Conservation (phyloP, 2,888 invertebrate genomes). For the Microctonus brassicae region DNA sequence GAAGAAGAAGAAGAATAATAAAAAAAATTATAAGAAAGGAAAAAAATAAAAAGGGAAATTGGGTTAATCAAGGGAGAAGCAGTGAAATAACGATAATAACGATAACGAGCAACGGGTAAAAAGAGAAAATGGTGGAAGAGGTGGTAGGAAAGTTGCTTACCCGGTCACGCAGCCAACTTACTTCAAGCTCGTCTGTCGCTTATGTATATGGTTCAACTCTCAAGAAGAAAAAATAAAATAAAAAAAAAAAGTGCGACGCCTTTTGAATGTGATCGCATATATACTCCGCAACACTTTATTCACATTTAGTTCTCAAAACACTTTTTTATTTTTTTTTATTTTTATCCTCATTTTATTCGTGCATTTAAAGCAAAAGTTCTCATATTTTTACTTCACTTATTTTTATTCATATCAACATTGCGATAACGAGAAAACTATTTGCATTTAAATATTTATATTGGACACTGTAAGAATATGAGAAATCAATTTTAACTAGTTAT, state of each 20-base stretch:
- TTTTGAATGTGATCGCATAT: neutral
- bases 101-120: conserved; percentile 41
- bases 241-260: no score
- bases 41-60: conserved; percentile 30
- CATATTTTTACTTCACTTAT: no score
- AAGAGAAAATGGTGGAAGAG: conserved; percentile 31
- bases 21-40: no score
- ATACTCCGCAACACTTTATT: neutral
- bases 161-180: conserved; percentile 32
- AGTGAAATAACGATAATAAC: conserved; percentile 39
- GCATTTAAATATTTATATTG: neutral
- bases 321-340: neutral
- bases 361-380: neutral
- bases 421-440: neutral
- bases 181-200: conserved; percentile 5
- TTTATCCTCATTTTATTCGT: neutral
- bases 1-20: neutral
- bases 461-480: no score
- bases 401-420: neutral
- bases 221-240: neutral
- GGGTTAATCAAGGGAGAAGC: conserved; percentile 43
- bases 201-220: conserved; percentile 1
- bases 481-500: neutral
- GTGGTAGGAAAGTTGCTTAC: neutral
- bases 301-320: neutral